These are phyloP conservation scores for Charina bottae DNA, from an alignment of 2,113 vertebrate genomes.

Conservation along the genomic window DNA sequence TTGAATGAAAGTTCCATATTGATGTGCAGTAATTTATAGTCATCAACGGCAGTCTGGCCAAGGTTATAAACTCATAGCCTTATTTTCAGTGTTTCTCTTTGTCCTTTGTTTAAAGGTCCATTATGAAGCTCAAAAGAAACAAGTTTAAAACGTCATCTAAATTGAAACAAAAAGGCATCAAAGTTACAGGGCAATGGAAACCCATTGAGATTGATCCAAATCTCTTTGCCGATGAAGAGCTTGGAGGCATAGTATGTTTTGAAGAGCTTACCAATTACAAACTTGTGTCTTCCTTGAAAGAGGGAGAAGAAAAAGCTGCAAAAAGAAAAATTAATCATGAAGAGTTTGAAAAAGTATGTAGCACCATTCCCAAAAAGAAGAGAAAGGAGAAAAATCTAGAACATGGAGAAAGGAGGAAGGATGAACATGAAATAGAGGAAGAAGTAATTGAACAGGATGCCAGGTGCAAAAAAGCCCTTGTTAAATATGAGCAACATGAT, in stretches of 20 bases:
- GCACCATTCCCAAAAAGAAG: constrained; percentile 61
- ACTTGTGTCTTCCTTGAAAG: constrained; percentile 76
- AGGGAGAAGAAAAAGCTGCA: constrained; percentile 55
- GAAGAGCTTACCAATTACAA: constrained; percentile 91
- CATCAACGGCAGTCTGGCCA: neutral
- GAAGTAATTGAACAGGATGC: neutral
- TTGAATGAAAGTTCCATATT: neutral
- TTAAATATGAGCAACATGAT: neutral
- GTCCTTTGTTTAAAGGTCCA: constrained; percentile 39
- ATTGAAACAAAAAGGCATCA: constrained; percentile 77
- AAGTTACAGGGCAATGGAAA: constrained; percentile 87
- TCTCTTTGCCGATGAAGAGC: constrained; percentile 84
- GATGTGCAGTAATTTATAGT: neutral
- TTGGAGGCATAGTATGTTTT: constrained; percentile 87
- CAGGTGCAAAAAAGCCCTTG: fast-evolving
- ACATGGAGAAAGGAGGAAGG: neutral
- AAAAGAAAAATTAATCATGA: constrained; percentile 76
- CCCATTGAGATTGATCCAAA: constrained; percentile 83
- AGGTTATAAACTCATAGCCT: neutral
- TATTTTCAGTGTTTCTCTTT: neutral
- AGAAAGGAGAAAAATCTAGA: constrained; percentile 53
- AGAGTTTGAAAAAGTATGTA: constrained; percentile 34
- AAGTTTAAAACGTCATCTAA: constrained; percentile 53
- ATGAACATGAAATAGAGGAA: neutral
- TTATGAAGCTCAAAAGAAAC: constrained; percentile 80